Evolutionary conservation across 92 coral and sea anemone species (phyloP).

Genomic region (Montipora capitata): DNA sequence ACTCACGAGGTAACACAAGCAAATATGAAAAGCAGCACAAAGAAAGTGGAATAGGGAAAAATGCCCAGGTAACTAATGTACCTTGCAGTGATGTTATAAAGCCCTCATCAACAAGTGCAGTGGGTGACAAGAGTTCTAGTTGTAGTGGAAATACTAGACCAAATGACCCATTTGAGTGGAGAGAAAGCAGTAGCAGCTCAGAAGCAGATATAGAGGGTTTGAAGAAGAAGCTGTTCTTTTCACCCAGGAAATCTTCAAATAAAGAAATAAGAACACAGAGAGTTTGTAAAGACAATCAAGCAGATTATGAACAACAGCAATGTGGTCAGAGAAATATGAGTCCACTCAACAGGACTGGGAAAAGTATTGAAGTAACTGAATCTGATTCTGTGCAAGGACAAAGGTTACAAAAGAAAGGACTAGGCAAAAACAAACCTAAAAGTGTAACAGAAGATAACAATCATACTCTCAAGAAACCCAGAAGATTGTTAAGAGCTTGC

Average conservation of each 20-base stretch:
- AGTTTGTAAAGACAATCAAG: neutral
- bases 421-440: neutral
- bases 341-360: neutral
- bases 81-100: neutral
- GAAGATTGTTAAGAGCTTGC: neutral
- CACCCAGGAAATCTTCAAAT: constrained; percentile 16
- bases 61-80: too few species aligned
- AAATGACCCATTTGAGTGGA: neutral
- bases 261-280: neutral
- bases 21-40: too few species aligned
- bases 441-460: neutral
- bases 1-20: too few species aligned
- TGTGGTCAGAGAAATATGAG: neutral
- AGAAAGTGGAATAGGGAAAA: too few species aligned
- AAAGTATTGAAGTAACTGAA: neutral
- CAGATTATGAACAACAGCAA: neutral
- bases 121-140: neutral
- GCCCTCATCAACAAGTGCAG: neutral
- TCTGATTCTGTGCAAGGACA: neutral
- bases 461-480: neutral
- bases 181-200: neutral
- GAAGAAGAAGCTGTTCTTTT: constrained; percentile 24
- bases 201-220: constrained; percentile 11
- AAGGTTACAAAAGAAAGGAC: neutral
- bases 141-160: neutral